These are phyloP conservation scores for Andricus grossulariae DNA, from an alignment of 1,140 invertebrate species.

Conservation along the genomic window DNA sequence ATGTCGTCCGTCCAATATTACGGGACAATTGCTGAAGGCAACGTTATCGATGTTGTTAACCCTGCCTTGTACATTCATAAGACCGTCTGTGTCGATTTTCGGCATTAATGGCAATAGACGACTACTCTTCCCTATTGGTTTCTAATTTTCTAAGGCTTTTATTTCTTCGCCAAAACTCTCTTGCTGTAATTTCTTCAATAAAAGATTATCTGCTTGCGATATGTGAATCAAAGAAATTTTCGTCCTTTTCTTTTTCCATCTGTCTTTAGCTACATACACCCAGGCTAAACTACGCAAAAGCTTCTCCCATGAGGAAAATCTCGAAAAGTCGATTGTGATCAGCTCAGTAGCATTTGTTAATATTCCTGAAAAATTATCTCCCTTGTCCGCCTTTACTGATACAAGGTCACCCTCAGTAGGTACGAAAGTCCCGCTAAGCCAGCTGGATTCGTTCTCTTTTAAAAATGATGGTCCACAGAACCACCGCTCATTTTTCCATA, in stretches of 20 bases:
- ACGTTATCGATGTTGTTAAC: background rate
- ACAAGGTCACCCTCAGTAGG: background rate
- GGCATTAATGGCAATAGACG: background rate
- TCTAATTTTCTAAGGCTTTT: background rate
- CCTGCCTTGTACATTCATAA: background rate
- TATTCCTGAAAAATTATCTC: background rate
- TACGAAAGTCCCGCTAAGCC: background rate
- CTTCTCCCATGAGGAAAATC: background rate
- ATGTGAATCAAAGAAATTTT: background rate
- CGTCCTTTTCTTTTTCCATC: background rate
- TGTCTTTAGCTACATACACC: background rate
- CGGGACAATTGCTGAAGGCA: background rate
- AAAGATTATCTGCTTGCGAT: background rate
- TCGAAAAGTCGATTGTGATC: background rate
- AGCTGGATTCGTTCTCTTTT: background rate
- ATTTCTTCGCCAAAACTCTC: background rate
- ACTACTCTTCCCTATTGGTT: background rate
- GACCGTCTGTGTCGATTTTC: background rate
- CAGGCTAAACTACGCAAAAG: background rate
- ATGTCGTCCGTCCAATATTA: background rate
- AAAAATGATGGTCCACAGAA: slow-evolving; percentile 50
- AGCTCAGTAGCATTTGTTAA: background rate
- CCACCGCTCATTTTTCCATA: slow-evolving; percentile 35
- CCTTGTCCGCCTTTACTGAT: background rate
- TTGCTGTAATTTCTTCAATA: background rate